Evolutionary conservation across 2,797 vertebrate species (phyloP), one percentile per base, ranked within the genome.

Genomic region (Gymnopithys bicolor): DNA sequence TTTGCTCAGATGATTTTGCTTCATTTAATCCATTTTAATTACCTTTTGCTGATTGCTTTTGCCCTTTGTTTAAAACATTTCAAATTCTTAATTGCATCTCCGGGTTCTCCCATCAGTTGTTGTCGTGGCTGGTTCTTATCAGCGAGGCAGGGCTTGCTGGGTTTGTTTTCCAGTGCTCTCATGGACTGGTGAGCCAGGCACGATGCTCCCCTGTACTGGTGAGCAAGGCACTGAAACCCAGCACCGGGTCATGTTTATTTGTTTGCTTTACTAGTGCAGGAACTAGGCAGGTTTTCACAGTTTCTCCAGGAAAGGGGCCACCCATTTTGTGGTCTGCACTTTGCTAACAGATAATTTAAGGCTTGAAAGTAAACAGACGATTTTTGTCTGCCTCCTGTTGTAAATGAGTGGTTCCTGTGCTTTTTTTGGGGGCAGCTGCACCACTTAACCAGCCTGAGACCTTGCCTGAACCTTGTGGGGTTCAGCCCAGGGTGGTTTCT

Each of bases 281-380:
- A 87, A 82, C 92, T 7, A 39, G 84, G 94, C 89, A 78, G 94
- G 76, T 92, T 95, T 96, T 94, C 95, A 94, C 95, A 75, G 94
- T 79, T 96, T 74, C 87, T 85, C 79, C 94, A 86, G 95, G 96
- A 96, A 92, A 91, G 79, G 88, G 96, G 96, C 95, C 94, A 84
- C 89, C 95, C 96, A 88, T 91, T 85, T 66, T 93, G 95, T 11
- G 95, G 82, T 83, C 95, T 93, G 96, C 35, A 2, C 88, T 80
- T 23, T 4, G 92, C 96, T 70, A 60, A 77, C 86, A 17, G 90
- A 74, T 85, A 80, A 7, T 88, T 89, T 32, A 4, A 45, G 89
- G 76, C 76, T 71, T 21, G 81, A 59, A 19, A 71, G 86, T 11
- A 84, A 89, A 86, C 88, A 56, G 94, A 33, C 8, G 39, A 23